Percentiles rank a stretch among this genome's conserved stretches.
Conservation (phyloP, 2,113 vertebrate species). For the Anhinga rufa region DNA sequence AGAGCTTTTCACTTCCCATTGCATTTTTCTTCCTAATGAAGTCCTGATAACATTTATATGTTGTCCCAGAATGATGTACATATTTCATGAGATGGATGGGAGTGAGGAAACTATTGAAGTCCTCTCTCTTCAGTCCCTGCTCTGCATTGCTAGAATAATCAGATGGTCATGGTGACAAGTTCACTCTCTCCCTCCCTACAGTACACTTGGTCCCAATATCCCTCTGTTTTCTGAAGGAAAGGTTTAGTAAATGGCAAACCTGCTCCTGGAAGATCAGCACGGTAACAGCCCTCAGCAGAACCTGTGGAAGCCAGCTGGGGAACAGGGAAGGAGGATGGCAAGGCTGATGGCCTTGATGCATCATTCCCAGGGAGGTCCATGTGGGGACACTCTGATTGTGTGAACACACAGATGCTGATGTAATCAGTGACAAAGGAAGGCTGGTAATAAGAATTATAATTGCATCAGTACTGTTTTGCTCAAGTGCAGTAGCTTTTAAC, state of each 20-base stretch:
- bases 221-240: not conserved
- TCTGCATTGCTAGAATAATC: not conserved
- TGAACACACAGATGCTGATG: not conserved
- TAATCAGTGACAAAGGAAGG: not conserved
- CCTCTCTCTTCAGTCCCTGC: not conserved
- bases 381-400: not conserved
- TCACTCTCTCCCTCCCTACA: not conserved
- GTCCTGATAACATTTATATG: not conserved
- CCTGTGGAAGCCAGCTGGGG: not conserved
- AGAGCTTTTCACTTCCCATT: not conserved
- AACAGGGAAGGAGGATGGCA: not conserved
- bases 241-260: not conserved
- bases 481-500: not conserved
- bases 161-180: not conserved
- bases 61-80: not conserved
- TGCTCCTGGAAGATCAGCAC: not conserved
- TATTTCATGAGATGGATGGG: not conserved
- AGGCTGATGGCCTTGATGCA: not conserved
- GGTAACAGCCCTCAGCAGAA: not conserved
- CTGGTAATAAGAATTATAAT: not conserved
- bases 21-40: not conserved
- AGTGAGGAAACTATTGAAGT: not conserved
- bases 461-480: not conserved
- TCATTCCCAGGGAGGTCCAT: not conserved
- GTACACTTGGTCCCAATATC: not conserved